Conservation (phyloP, 2,113 vertebrate genomes). For the Thryonomys swinderianus region DNA sequence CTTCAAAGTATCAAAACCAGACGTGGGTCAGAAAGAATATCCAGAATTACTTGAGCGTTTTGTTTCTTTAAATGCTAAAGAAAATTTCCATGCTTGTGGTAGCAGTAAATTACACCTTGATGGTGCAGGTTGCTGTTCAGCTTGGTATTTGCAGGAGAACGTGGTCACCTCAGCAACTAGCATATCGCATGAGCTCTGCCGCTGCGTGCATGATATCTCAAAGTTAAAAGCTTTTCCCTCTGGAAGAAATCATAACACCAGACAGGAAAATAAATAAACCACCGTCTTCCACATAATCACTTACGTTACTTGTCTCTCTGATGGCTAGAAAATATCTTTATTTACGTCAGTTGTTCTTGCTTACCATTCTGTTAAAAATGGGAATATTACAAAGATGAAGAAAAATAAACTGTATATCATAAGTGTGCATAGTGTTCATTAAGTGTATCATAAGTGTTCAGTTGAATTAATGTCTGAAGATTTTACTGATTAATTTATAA, state of each 20-base stretch:
- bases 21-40: neutral
- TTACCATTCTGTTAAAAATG: neutral
- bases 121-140: constrained; percentile 75
- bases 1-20: constrained; percentile 14
- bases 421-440: neutral
- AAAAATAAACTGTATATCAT: neutral
- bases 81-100: constrained; percentile 62
- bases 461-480: neutral
- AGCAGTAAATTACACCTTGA: constrained; percentile 61
- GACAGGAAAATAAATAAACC: constrained; percentile 44
- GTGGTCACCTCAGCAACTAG: constrained; percentile 80
- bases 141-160: constrained; percentile 75
- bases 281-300: neutral
- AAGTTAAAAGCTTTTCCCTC: constrained; percentile 53
- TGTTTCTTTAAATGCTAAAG: constrained; percentile 61
- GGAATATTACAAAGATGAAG: neutral
- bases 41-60: constrained; percentile 5
- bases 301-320: neutral
- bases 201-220: constrained; percentile 42
- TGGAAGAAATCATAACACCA: constrained; percentile 44
- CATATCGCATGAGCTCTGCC: constrained; percentile 35
- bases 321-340: constrained; percentile 36
- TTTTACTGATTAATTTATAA: neutral
- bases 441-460: neutral
- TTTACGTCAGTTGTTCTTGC: constrained; percentile 34